Percentiles rank a stretch among this genome's conserved stretches.
Evolutionary conservation across 2,888 invertebrate species (phyloP).

Genomic region (Antheraea assamensis): DNA sequence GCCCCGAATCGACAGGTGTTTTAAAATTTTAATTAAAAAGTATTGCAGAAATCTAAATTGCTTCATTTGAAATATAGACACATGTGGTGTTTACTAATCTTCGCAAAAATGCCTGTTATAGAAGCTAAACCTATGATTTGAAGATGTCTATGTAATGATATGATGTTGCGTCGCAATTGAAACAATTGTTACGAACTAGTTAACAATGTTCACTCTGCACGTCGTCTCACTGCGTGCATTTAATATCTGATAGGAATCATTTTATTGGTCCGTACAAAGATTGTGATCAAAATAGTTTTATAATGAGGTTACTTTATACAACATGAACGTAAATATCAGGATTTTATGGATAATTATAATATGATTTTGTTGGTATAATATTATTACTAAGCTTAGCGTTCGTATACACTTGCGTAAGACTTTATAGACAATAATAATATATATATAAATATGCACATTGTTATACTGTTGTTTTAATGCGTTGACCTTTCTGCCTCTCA

Average conservation of each 20-base stretch:
- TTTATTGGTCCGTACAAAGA: constrained; percentile 47
- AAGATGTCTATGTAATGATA: background rate
- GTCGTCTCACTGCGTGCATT: constrained; percentile 1
- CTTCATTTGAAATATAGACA: no score
- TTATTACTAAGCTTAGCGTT: background rate
- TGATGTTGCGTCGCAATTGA: constrained; percentile 22
- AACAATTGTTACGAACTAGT: background rate
- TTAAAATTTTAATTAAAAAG: no score
- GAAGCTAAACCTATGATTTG: no score
- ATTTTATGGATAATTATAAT: constrained; percentile 3
- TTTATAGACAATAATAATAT: background rate
- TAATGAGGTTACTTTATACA: constrained; percentile 45
- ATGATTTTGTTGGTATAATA: constrained; percentile 4
- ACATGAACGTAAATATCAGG: constrained; percentile 18
- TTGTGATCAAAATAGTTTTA: constrained; percentile 51
- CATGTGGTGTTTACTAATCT: no score
- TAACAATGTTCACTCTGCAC: constrained; percentile 3
- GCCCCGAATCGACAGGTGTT: no score
- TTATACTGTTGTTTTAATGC: no score
- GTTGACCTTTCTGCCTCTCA: no score
- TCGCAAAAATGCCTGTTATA: no score
- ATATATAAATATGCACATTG: background rate
- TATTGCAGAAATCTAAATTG: no score
- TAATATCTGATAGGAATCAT: constrained; percentile 51
- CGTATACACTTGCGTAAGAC: background rate